These are phyloP conservation scores for Hestina assimilis DNA, from an alignment of 1,140 invertebrate species.

Conservation along the genomic window DNA sequence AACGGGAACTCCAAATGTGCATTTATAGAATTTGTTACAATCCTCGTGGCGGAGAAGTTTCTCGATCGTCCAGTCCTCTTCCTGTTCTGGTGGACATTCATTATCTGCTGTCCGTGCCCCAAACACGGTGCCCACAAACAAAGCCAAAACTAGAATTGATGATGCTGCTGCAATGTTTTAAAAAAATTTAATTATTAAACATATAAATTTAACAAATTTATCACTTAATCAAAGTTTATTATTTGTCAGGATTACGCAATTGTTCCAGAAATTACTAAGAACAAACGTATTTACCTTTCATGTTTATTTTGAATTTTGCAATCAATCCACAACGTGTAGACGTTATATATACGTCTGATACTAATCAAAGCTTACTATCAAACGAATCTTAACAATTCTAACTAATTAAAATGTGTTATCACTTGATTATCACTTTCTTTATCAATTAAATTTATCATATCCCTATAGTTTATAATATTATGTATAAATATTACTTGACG, in stretches of 20 bases:
- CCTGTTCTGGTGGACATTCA: conserved; percentile 49
- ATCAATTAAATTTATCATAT: conserved; percentile 7
- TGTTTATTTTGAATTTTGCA: conserved; percentile 14
- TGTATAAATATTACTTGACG: too few relatives aligned
- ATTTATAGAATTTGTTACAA: conserved; percentile 81
- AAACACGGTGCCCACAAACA: too few relatives aligned
- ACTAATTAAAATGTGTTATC: conserved; percentile 15
- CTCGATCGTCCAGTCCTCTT: conserved; percentile 41
- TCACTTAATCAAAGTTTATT: neutral
- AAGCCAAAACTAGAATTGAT: conserved; percentile 20
- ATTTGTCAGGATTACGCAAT: too few relatives aligned
- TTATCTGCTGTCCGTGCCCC: conserved; percentile 18
- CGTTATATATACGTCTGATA: conserved; percentile 11
- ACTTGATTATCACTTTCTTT: conserved; percentile 16
- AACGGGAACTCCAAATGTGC: conserved; percentile 70
- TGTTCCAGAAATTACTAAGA: too few relatives aligned
- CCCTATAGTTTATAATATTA: neutral
- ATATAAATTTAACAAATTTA: neutral
- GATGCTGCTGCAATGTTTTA: conserved; percentile 20
- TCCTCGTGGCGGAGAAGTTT: conserved; percentile 70
- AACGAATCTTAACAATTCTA: conserved; percentile 12
- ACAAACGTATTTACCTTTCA: conserved; percentile 27
- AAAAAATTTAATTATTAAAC: too few relatives aligned
- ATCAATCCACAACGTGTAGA: conserved; percentile 1
- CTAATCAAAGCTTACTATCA: conserved; percentile 15